These are phyloP conservation scores for Lates japonicus DNA, from an alignment of 2,797 vertebrate genomes.

Conservation along the genomic window DNA sequence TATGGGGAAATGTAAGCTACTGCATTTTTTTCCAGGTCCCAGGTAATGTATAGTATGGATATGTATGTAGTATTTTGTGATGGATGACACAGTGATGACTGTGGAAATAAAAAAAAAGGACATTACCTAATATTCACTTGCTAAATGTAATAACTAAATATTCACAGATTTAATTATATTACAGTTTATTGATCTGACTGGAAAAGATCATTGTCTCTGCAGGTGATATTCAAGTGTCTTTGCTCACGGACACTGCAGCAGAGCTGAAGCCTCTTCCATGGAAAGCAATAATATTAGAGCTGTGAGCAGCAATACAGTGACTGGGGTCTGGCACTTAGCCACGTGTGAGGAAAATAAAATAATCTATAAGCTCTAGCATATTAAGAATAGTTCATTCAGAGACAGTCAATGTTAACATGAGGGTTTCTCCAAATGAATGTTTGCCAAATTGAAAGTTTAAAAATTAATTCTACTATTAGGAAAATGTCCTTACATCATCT, in stretches of 20 bases:
- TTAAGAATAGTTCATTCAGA: not conserved
- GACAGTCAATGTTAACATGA: not conserved
- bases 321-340: not conserved
- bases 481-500: not conserved
- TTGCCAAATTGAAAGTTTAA: not conserved
- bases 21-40: not conserved
- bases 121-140: too few species aligned
- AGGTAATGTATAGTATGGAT: not conserved
- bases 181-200: not conserved
- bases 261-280: not conserved
- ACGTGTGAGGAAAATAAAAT: not conserved
- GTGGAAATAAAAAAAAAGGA: not conserved
- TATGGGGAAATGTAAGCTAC: not conserved
- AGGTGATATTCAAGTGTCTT: slow-evolving; percentile 4
- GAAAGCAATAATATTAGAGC: slow-evolving; percentile 12
- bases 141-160: too few species aligned
- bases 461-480: not conserved
- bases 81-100: not conserved
- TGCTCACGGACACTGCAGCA: slow-evolving; percentile 8
- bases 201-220: not conserved
- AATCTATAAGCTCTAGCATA: not conserved
- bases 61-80: not conserved
- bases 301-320: slow-evolving; percentile 10
- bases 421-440: not conserved
- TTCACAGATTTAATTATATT: too few species aligned